Percentiles rank a stretch among this genome's conserved stretches.
Evolutionary conservation across 1,140 invertebrate genomes (phyloP).

Genomic region (Drosophila repleta): DNA sequence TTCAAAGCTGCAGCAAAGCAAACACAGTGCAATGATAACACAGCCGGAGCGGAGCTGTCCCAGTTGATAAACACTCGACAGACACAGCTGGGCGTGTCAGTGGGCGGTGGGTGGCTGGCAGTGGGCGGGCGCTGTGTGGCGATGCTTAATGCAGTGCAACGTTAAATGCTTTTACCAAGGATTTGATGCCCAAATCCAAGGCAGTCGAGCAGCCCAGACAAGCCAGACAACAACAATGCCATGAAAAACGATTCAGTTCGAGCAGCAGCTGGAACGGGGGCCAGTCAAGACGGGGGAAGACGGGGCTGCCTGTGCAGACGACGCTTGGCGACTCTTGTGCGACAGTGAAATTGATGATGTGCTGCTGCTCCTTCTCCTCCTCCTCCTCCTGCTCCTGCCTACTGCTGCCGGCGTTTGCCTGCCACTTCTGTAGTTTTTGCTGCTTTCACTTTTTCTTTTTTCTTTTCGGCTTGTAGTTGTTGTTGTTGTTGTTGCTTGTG

Average conservation of each 20-base stretch:
- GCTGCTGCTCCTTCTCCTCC: constrained; percentile 19
- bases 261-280: background rate
- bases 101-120: background rate
- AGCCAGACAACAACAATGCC: constrained; percentile 66
- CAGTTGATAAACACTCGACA: constrained; percentile 32
- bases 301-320: constrained; percentile 15
- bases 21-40: constrained; percentile 64
- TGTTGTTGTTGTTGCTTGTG: constrained; percentile 31
- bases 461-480: background rate
- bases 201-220: constrained; percentile 33
- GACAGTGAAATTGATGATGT: constrained; percentile 81
- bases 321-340: constrained; percentile 55
- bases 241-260: constrained; percentile 61
- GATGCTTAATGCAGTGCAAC: constrained; percentile 70
- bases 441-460: constrained; percentile 70
- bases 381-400: constrained; percentile 26
- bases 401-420: constrained; percentile 34
- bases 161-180: constrained; percentile 80
- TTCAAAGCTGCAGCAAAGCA: constrained; percentile 64
- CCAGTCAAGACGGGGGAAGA: background rate
- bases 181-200: constrained; percentile 68
- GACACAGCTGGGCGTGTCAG: constrained; percentile 1
- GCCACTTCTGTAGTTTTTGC: constrained; percentile 72
- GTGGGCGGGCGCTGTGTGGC: background rate
- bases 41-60: constrained; percentile 4